phyloP scores from a whole-genome alignment of 2,113 vertebrate genomes.

The Galbula dea region DNA sequence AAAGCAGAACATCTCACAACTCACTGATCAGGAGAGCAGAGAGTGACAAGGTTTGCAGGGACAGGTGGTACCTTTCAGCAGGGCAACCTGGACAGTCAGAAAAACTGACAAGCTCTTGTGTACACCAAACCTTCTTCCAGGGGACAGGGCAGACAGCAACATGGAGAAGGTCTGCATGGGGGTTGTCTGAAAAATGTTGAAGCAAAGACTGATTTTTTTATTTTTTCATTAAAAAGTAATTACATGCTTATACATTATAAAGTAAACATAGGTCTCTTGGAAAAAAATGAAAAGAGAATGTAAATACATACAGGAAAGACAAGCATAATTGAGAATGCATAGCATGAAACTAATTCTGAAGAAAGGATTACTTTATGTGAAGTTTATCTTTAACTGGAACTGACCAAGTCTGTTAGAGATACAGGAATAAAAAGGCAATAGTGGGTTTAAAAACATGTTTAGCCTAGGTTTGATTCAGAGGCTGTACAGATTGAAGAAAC shows the following conservation, averaged over 20 bases:
- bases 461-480: conserved; percentile 22
- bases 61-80: background rate
- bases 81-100: background rate
- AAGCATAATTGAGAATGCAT: conserved; percentile 14
- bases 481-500: background rate
- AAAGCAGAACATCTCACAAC: background rate
- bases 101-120: background rate
- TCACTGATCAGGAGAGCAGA: background rate
- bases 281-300: conserved; percentile 2
- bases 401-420: background rate
- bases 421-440: conserved; percentile 7
- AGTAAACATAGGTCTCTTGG: background rate
- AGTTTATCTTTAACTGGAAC: conserved; percentile 21
- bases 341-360: conserved; percentile 24
- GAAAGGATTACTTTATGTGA: conserved; percentile 14
- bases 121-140: background rate
- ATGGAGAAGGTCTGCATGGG: background rate
- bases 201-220: background rate
- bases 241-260: conserved; percentile 35
- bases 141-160: background rate
- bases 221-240: conserved; percentile 36
- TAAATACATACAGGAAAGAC: conserved; percentile 27
- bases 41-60: background rate
- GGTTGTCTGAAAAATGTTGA: background rate
- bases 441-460: conserved; percentile 18